Conservation (phyloP, 2,797 vertebrate genomes). For the Gorsachius magnificus region DNA sequence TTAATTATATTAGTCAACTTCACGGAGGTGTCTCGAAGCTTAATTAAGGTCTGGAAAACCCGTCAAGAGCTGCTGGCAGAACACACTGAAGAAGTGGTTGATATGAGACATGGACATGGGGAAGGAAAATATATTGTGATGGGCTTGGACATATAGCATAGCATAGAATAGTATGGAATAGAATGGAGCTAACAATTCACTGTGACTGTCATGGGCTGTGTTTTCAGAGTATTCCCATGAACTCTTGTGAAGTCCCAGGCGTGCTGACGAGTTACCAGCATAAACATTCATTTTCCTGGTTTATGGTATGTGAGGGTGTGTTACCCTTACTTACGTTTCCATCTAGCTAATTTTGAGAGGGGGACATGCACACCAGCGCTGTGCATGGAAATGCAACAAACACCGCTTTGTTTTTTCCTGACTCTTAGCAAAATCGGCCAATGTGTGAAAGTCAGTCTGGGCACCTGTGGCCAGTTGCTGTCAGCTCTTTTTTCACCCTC, state of each 20-base stretch:
- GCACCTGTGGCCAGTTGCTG: conserved; percentile 63
- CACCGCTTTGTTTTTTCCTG: neutral
- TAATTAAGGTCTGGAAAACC: conserved; percentile 49
- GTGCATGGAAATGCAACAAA: rapidly evolving
- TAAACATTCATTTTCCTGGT: neutral
- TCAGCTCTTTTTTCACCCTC: conserved; percentile 59
- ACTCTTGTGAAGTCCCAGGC: neutral
- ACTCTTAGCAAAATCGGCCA: neutral
- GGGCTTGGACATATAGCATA: neutral
- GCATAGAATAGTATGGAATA: rapidly evolving
- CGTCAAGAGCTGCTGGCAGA: neutral
- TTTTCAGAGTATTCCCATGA: neutral
- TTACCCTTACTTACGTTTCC: neutral
- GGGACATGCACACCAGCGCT: rapidly evolving
- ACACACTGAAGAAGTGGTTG: neutral
- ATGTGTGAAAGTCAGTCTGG: neutral
- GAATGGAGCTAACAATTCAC: rapidly evolving
- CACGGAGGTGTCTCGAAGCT: conserved; percentile 38
- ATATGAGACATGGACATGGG: neutral
- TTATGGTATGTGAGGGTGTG: rapidly evolving
- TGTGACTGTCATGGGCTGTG: rapidly evolving
- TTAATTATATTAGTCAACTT: conserved; percentile 58
- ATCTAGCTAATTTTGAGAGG: neutral
- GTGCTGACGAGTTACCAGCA: neutral
- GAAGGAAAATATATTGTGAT: rapidly evolving